Conservation (phyloP, 2,113 vertebrate genomes). For the Gambusia affinis region DNA sequence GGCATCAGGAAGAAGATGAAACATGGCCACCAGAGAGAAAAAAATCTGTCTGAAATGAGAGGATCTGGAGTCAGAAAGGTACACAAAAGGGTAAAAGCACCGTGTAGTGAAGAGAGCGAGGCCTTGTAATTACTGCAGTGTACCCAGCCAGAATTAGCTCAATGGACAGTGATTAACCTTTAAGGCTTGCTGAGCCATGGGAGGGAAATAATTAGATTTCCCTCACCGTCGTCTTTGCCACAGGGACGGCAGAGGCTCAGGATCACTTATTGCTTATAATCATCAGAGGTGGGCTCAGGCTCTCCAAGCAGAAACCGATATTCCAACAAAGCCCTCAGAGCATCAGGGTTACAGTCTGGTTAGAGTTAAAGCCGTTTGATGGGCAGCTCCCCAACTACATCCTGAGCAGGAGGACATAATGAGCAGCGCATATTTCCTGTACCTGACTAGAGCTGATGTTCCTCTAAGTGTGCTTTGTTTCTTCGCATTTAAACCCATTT, state of each 20-base stretch:
- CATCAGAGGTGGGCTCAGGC: slow-evolving; percentile 36
- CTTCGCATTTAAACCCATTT: neutral
- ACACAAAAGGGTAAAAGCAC: slow-evolving; percentile 26
- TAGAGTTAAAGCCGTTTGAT: slow-evolving; percentile 1
- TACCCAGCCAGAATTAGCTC: slow-evolving; percentile 68
- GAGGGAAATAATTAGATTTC: slow-evolving; percentile 78
- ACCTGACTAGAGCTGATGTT: neutral
- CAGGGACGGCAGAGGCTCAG: slow-evolving; percentile 30
- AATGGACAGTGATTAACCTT: slow-evolving; percentile 81
- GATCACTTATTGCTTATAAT: slow-evolving; percentile 51
- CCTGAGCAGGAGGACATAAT: neutral
- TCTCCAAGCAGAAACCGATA: slow-evolving; percentile 44
- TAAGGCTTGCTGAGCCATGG: slow-evolving; percentile 71
- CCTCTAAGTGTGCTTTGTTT: neutral
- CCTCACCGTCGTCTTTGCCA: slow-evolving; percentile 38
- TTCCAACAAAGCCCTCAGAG: slow-evolving; percentile 25
- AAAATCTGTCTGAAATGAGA: slow-evolving; percentile 3
- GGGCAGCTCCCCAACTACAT: neutral
- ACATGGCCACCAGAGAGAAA: slow-evolving; percentile 1
- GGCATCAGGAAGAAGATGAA: neutral
- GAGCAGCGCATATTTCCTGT: neutral
- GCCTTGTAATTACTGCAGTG: slow-evolving; percentile 73
- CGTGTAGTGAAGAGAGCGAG: slow-evolving; percentile 15
- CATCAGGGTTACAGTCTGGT: slow-evolving; percentile 3
- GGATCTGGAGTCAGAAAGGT: slow-evolving; percentile 25